Evolutionary conservation across 2,113 vertebrate species (phyloP), one percentile per base, ranked within the genome.

Genomic region (Neodontobutis hainanensis): DNA sequence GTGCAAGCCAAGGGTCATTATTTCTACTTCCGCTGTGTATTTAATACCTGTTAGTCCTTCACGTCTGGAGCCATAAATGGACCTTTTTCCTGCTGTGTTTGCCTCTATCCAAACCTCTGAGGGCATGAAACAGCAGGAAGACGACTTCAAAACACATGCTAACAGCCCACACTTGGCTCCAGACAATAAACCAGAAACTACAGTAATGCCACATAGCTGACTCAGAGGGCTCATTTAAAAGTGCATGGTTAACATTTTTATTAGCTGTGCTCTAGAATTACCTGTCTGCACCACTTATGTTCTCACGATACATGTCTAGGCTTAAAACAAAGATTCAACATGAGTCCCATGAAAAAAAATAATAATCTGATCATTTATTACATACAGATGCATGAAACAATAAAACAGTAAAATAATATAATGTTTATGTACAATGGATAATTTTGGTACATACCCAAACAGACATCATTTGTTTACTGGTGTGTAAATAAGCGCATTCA

Each of bases 361-460:
- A 67, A 87, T 2, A 84, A 86, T 68, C 85, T 70, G 75, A 80
- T 80, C 68, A 85, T 91, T 91, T 90, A 90, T 87, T 89, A 87
- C 88, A 85, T 81, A 87, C 79, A 86, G 82, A 84, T 83, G 85
- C 78, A 82, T 80, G 68, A 66, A 82, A 85, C 81, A 85, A 80
- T 73, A 80, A 80, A 88, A 83, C 48, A 16, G 80, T 78, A 78
- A 88, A 88, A 82, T 84, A 78, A 79, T 51, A 77, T n/a, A n/a
- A n/a, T 72, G 52, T 75, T 79, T 48, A 73, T 84, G 78, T 83
- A 80, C 72, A 87, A 80, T 74, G 82, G 72, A 77, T 75, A 77
- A 34, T 68, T 72, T 63, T 61, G 69, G 82, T 75, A 73, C 81
- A 72, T 47, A 70, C 57, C 59, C 64, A 49, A 64, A 68, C 57